phyloP scores from a whole-genome alignment of 2,113 vertebrate species.

The Mustela lutreola region DNA sequence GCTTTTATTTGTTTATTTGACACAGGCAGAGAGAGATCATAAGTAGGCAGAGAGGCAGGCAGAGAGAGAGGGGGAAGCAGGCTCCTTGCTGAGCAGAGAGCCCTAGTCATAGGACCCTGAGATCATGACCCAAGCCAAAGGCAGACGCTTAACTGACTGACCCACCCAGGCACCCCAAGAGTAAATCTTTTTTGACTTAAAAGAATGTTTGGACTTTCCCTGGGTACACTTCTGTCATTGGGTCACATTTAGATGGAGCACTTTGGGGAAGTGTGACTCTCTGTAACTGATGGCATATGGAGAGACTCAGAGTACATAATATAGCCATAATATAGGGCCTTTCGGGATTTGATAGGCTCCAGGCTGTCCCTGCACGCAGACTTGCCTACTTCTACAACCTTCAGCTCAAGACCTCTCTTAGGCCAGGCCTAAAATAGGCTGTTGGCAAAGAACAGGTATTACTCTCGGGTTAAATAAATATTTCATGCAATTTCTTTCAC shows the following conservation, averaged over 20 bases:
- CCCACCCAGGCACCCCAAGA: background rate
- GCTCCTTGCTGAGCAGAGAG: too few relatives aligned
- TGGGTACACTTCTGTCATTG: background rate
- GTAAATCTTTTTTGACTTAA: background rate
- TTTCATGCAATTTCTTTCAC: conserved; percentile 51
- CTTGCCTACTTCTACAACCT: background rate
- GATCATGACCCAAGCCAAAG: too few relatives aligned
- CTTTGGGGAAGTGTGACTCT: background rate
- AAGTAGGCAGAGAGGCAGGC: too few relatives aligned
- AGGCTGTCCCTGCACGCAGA: background rate
- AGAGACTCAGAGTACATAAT: background rate
- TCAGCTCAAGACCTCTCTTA: background rate
- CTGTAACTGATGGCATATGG: background rate
- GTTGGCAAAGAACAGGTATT: background rate
- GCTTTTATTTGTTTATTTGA: too few relatives aligned
- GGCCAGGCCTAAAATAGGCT: background rate
- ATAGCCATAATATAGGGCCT: background rate
- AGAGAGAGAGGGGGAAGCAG: too few relatives aligned
- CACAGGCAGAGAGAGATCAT: too few relatives aligned
- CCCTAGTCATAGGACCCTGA: too few relatives aligned
- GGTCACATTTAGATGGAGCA: background rate
- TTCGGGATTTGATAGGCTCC: background rate
- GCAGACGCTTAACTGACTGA: too few relatives aligned
- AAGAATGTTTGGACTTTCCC: background rate
- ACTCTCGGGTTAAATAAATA: conserved; percentile 49